Conservation (phyloP, 2,888 invertebrate genomes). For the Diplazon laetatorius region DNA sequence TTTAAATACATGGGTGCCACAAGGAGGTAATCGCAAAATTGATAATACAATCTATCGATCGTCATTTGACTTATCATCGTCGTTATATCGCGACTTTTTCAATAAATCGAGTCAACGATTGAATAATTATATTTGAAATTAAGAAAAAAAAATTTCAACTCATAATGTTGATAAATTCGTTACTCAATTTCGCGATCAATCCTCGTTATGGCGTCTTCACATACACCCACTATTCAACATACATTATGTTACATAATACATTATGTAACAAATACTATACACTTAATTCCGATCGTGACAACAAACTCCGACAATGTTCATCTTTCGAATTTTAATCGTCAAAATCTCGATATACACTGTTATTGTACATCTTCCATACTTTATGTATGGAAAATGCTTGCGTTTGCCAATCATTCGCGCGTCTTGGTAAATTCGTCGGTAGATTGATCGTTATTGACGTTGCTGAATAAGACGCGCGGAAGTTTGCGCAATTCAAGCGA, state of each 20-base stretch:
- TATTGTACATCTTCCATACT: not conserved
- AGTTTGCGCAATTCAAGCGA: constrained; percentile 32
- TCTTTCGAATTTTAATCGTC: constrained; percentile 23
- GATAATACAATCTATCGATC: not conserved
- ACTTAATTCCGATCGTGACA: constrained; percentile 11
- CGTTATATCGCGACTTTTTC: not conserved
- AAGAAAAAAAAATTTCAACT: not conserved
- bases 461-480: constrained; percentile 21
- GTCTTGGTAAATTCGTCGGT: constrained; percentile 9
- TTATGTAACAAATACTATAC: constrained; percentile 22
- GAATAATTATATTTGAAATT: not conserved
- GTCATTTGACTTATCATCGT: constrained; percentile 4
- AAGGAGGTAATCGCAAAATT: not conserved
- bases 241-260: no score
- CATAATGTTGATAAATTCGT: not conserved
- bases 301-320: constrained; percentile 17
- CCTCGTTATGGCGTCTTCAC: constrained; percentile 1
- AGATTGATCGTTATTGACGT: constrained; percentile 34
- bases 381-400: constrained; percentile 45
- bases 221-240: constrained; percentile 8
- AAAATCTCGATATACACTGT: constrained; percentile 44
- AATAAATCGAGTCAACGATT: not conserved
- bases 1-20: not conserved
- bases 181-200: not conserved
- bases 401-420: constrained; percentile 21